Evolutionary conservation across 2,797 vertebrate species (phyloP).

Genomic region (Petrocephalus schoutedeni): DNA sequence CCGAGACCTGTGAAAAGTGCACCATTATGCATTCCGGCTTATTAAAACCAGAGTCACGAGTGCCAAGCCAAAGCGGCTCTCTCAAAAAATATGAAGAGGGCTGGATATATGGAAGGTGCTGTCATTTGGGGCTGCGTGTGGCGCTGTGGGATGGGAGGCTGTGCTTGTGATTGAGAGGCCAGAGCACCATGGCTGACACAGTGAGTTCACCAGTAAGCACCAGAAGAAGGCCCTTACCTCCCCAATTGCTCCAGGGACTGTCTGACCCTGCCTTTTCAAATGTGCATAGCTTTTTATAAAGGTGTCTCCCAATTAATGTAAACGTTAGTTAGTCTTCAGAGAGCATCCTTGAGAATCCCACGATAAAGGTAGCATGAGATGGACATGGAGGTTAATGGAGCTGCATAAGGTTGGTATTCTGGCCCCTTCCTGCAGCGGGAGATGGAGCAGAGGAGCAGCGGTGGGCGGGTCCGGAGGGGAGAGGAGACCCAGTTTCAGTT

Average conservation of each 20-base stretch:
- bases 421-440: not conserved
- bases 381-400: not conserved
- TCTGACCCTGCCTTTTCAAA: not conserved
- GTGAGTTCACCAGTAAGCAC: not conserved
- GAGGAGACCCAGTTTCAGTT: conserved; percentile 2
- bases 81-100: not conserved
- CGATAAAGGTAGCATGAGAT: not conserved
- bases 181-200: not conserved
- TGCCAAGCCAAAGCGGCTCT: not conserved
- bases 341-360: not conserved
- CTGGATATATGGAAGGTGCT: not conserved
- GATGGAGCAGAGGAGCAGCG: not conserved
- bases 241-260: not conserved
- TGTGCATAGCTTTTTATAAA: not conserved
- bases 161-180: not conserved
- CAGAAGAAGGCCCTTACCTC: not conserved
- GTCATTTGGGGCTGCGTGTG: not conserved
- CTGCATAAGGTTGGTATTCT: not conserved
- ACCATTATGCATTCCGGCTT: not conserved
- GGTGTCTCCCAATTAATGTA: not conserved
- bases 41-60: not conserved
- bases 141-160: not conserved
- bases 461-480: not conserved
- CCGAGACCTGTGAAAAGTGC: not conserved
- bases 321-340: not conserved